Evolutionary conservation across 2,113 vertebrate species (phyloP).

Genomic region (Xenopus borealis): DNA sequence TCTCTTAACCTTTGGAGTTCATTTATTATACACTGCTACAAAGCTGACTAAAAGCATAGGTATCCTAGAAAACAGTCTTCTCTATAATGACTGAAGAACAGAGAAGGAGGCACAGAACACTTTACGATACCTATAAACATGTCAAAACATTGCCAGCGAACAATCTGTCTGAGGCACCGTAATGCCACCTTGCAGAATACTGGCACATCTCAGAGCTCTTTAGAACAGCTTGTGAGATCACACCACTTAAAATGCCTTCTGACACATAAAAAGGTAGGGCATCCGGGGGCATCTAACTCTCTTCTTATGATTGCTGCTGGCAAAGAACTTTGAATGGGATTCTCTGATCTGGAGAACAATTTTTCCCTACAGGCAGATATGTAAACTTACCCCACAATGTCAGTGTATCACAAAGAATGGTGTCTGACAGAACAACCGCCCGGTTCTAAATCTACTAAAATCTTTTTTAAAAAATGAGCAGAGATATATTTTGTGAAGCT

Average conservation of each 20-base stretch:
- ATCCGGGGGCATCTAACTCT: background rate
- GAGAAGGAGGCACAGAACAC: constrained; percentile 8
- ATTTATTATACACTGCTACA: no score
- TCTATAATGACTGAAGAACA: background rate
- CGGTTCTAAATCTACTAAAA: background rate
- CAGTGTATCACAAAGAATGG: background rate
- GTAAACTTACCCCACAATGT: background rate
- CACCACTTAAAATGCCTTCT: constrained; percentile 30
- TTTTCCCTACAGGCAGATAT: constrained; percentile 35
- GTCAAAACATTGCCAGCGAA: constrained; percentile 34
- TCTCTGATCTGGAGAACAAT: constrained; percentile 14
- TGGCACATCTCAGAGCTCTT: background rate
- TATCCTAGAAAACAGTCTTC: no score
- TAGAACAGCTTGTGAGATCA: constrained; percentile 20
- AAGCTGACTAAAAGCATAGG: no score
- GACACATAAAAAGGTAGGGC: constrained; percentile 4
- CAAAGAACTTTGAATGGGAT: constrained; percentile 8
- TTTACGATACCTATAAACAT: constrained; percentile 33
- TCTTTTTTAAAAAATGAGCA: background rate
- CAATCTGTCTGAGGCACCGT: constrained; percentile 23
- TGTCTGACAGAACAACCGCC: background rate
- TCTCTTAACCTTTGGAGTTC: no score
- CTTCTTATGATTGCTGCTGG: background rate
- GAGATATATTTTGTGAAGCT: background rate
- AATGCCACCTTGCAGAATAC: constrained; percentile 18